Evolutionary conservation across 2,113 vertebrate genomes (phyloP), one percentile per base, ranked within the genome.

Genomic region (Lynx canadensis): DNA sequence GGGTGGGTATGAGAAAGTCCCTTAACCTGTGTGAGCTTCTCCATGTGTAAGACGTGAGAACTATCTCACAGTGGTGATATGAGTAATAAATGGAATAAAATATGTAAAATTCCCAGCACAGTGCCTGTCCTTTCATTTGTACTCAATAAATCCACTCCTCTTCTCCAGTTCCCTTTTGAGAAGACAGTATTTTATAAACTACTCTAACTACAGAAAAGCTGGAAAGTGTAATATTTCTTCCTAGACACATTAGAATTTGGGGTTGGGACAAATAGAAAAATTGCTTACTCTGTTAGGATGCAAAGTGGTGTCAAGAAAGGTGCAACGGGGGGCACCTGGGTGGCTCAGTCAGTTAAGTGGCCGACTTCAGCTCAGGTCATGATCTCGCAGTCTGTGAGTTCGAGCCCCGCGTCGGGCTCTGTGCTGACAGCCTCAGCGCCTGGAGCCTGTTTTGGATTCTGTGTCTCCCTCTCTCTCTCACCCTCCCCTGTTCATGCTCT

Each of bases 171-270:
- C 21, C 86, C 90, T n/a, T 82, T 19, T 33, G 60, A 86, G n/a
- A 79, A 31, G 7, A 69, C 68, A 71, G n/a, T 81, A 36, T 78
- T 36, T 83, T 21, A 90, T 50, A 94, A 96, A 41, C 7, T 81
- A 66, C 48, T 93, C 48, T 89, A 52, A 79, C 66, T 92, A 89
- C 7, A 71, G 55, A 85, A 91, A 65, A 1, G 1, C 84, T 78
- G 50, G 41, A 36, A 89, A 71, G 19, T 68, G 81, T 52, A n/a
- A 57, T 71, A 88, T 66, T 86, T 87, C 69, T 86, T 96, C 73
- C 65, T 63, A 87, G 48, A 94, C 7, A 31, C 12, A 6, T 92
- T 90, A 66, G 52, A 91, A 92, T 81, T 85, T 23, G 31, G 27
- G 13, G 11, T 57, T 84, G 66, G 73, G 19, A 89, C 33, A 36